Percentiles rank a stretch among this genome's conserved stretches.
Conservation (phyloP, 2,113 vertebrate species). For the Tragelaphus strepsiceros region DNA sequence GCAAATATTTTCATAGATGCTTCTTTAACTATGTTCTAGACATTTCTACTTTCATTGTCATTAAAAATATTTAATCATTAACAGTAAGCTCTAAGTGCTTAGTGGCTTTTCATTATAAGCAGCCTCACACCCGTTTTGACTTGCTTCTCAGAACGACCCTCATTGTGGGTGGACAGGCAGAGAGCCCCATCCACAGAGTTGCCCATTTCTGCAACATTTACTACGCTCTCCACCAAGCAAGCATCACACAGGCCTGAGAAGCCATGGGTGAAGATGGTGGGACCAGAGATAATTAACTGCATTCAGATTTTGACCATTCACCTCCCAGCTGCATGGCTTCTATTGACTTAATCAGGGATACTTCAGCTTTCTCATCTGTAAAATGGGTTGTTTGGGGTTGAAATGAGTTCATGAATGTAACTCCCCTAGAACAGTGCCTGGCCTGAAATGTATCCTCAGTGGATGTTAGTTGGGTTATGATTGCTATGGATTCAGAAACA, state of each 20-base stretch:
- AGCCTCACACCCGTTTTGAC: neutral
- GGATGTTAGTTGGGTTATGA: neutral
- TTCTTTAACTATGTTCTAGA: neutral
- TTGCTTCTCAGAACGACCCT: neutral
- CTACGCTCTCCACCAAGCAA: neutral
- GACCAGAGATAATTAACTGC: neutral
- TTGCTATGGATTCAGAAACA: neutral
- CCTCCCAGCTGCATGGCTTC: neutral
- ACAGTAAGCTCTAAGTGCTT: neutral
- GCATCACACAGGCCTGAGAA: neutral
- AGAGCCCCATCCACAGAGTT: neutral
- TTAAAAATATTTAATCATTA: conserved; percentile 36
- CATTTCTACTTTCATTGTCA: conserved; percentile 6
- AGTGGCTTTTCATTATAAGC: neutral
- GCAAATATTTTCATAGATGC: neutral
- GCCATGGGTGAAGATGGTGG: accelerated
- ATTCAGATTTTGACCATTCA: neutral
- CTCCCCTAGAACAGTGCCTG: neutral
- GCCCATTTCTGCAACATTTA: neutral
- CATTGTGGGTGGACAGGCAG: no score
- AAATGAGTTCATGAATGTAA: neutral
- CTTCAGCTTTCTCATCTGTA: neutral
- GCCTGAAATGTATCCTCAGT: neutral
- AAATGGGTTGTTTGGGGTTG: neutral
- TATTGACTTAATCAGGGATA: neutral